Evolutionary conservation across 2,797 vertebrate species (phyloP).

Genomic region (Pseudotriccus pelzelni): DNA sequence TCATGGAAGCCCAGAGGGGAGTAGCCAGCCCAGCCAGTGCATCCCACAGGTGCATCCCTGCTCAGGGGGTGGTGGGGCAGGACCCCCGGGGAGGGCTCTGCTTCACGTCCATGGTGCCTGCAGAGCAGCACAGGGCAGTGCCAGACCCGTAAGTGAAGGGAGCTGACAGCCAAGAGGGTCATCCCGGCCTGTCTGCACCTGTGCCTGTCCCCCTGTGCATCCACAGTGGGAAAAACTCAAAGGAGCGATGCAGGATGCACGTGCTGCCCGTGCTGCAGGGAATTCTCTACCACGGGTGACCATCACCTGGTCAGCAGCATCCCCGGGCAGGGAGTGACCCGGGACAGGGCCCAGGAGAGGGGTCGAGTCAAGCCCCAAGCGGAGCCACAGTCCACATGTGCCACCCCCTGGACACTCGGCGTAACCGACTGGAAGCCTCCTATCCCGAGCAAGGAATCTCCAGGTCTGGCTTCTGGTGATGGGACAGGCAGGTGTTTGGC

Average conservation of each 20-base stretch:
- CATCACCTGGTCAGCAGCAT: background rate
- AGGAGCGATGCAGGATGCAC: fast-evolving
- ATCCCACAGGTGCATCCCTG: background rate
- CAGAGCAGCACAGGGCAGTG: background rate
- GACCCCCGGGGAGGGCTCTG: background rate
- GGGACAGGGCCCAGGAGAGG: background rate
- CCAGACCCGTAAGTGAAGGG: fast-evolving
- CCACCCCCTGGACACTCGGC: conserved; percentile 49
- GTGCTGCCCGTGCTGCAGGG: background rate
- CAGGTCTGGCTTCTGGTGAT: background rate
- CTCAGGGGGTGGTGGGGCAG: background rate
- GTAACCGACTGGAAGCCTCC: background rate
- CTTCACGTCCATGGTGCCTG: background rate
- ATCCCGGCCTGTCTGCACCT: background rate
- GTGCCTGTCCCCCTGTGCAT: background rate
- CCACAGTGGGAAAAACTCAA: fast-evolving
- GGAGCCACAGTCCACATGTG: conserved; percentile 1
- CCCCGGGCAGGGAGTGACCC: background rate
- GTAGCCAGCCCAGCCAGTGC: background rate
- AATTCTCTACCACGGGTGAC: background rate
- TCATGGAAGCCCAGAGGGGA: background rate
- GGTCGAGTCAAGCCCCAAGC: fast-evolving
- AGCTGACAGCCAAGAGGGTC: background rate
- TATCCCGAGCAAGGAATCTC: background rate
- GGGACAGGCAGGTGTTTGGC: background rate